Base-by-base conservation (phyloP, 2,113 vertebrate genomes). In the Calypte anna region DNA sequence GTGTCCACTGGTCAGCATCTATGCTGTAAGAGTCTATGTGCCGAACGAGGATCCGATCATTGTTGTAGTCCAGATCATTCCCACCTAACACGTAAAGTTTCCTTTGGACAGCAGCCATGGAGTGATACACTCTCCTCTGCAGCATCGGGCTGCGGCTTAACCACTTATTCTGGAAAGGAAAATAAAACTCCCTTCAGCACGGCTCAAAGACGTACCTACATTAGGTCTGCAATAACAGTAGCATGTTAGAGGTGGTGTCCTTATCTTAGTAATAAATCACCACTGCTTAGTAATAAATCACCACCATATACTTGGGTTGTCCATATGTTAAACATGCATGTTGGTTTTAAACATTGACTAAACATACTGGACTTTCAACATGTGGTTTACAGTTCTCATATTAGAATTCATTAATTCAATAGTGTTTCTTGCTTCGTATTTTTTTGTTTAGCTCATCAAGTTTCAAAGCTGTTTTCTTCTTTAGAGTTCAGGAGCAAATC, bases 61-160 rank as follows among this genome's bases (percentile, higher is more conserved):
- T 99, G 95, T 99, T 99, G 97, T 99, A 99, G 97, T 99, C 99
- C 30, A 99, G 97, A 94, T 99, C 99, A 16, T 99, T 99, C 58
- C 99, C 99, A 1, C 99, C 99, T 3, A 99, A 95, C 89, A 99
- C 99, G 4, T 99, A 99, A 12, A 99, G 98, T 91, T 98, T 98
- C 94, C 99, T 98, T 66, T 98, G 98, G 77, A 99, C 98, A 4
- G 99, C 98, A 14, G 98, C 99, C 99, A 99, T 99, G 82, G 99
- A 99, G 82, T 99, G 99, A 92, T 99, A 99, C 62, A 99, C 99
- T 38, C 99, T 98, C 96, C 99, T 98, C 98, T 99, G 99, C 67
- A 99, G 92, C 99, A 99, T 99, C 10, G 99, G 99, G 96, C 99
- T 99, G 9, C 98, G 99, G 66, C 98, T 98, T 53, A 99, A 69